Evolutionary conservation across 2,797 vertebrate genomes (phyloP).

Genomic region (Sebastolobus alascanus): DNA sequence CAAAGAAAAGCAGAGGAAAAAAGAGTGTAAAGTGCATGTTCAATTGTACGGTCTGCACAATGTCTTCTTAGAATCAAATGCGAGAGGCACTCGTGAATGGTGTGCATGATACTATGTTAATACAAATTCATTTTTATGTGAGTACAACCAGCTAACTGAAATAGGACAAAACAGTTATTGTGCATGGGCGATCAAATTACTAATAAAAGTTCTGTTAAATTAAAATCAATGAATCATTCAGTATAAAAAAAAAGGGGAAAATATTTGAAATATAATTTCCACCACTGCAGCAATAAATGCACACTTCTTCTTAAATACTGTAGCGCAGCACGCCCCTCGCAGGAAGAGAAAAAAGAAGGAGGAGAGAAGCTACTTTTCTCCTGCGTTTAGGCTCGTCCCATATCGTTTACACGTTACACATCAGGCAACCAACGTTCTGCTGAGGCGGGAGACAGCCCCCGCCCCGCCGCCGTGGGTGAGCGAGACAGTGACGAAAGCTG

Average conservation of each 20-base stretch:
- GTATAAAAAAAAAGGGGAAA: conserved; percentile 1
- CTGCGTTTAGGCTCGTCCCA: conserved; percentile 73
- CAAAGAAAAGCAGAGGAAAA: conserved; percentile 68
- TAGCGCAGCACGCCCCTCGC: conserved; percentile 30
- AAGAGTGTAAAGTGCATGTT: conserved; percentile 72
- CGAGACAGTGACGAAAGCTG: conserved; percentile 82
- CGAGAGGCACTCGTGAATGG: conserved; percentile 65
- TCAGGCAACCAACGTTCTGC: conserved; percentile 73
- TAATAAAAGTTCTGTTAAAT: conserved; percentile 8
- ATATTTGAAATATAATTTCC: conserved; percentile 22
- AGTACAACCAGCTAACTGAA: conserved; percentile 54
- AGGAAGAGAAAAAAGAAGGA: conserved; percentile 58
- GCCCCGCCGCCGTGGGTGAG: conserved; percentile 63
- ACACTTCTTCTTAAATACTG: conserved; percentile 10
- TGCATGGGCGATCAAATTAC: conserved; percentile 23
- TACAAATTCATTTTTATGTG: conserved; percentile 64
- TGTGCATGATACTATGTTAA: conserved; percentile 60
- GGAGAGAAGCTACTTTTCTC: conserved; percentile 68
- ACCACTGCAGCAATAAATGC: conserved; percentile 14
- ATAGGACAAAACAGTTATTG: conserved; percentile 54
- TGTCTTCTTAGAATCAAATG: conserved; percentile 74
- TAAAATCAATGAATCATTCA: conserved; percentile 6
- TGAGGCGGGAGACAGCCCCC: conserved; percentile 66
- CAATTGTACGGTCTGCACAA: conserved; percentile 69
- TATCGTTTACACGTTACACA: conserved; percentile 82